These are phyloP conservation scores for Aythya baeri DNA, from an alignment of 2,113 vertebrate genomes.

Conservation along the genomic window DNA sequence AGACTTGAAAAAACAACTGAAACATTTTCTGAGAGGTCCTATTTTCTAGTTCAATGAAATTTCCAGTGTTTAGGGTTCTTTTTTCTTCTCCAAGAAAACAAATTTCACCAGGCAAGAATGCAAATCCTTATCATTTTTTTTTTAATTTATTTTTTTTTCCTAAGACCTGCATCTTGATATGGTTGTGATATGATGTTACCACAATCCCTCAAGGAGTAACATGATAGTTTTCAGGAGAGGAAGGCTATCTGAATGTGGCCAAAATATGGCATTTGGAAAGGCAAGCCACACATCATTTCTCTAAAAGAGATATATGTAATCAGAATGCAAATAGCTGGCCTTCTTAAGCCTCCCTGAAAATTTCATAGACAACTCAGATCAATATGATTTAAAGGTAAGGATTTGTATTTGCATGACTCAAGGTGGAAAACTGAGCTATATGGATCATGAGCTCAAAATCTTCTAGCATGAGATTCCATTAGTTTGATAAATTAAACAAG, in stretches of 20 bases:
- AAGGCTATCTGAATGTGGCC: neutral
- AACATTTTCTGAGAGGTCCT: neutral
- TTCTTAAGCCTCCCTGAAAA: neutral
- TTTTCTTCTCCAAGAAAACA: neutral
- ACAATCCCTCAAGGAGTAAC: neutral
- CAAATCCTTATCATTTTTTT: neutral
- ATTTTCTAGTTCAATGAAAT: neutral
- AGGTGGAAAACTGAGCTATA: neutral
- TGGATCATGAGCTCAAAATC: neutral
- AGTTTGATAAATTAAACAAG: slow-evolving; percentile 42
- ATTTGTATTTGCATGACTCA: neutral
- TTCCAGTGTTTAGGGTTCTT: neutral
- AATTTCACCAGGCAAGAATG: neutral
- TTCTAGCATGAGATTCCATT: slow-evolving; percentile 17
- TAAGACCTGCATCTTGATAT: neutral
- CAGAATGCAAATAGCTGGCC: neutral
- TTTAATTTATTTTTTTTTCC: neutral
- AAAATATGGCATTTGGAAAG: neutral
- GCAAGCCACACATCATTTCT: neutral
- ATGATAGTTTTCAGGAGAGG: neutral
- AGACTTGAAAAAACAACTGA: neutral
- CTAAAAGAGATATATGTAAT: neutral
- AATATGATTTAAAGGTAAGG: slow-evolving; percentile 5
- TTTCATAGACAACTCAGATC: neutral
- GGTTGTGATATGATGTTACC: neutral